A percentile compares a stretch with the other conserved stretches of the same genome.
These are phyloP conservation scores for Dolomedes plantarius DNA, from an alignment of 2,888 invertebrate species.

Conservation along the genomic window DNA sequence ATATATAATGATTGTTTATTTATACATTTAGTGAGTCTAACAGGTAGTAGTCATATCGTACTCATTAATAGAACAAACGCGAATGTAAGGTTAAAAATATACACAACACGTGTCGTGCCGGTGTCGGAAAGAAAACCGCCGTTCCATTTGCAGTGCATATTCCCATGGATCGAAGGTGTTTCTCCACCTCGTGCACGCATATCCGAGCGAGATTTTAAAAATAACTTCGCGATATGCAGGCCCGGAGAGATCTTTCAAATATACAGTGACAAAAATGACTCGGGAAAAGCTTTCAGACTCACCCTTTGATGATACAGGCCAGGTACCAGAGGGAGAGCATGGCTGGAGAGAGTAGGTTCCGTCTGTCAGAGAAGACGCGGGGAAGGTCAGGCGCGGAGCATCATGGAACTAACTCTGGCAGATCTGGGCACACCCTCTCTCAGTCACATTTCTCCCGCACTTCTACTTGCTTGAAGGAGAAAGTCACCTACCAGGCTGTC, in stretches of 20 bases:
- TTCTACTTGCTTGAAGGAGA: neutral
- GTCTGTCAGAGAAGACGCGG: constrained; percentile 30
- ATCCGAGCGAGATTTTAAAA: too few relatives aligned
- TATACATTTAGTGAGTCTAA: neutral
- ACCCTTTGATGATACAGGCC: constrained; percentile 65
- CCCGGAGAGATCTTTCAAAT: too few relatives aligned
- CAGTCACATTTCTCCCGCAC: neutral
- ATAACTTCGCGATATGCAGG: too few relatives aligned
- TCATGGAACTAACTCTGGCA: constrained; percentile 15
- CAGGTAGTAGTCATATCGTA: neutral
- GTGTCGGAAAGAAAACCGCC: constrained; percentile 20
- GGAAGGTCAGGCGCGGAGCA: constrained; percentile 57
- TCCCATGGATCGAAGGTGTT: constrained; percentile 14
- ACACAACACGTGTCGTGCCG: constrained; percentile 28
- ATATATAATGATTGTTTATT: neutral
- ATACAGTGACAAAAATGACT: too few relatives aligned
- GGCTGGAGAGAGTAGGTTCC: constrained; percentile 21
- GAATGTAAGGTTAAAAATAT: constrained; percentile 30
- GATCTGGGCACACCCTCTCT: neutral
- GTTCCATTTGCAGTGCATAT: constrained; percentile 38
- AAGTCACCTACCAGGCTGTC: neutral
- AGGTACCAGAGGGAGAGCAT: constrained; percentile 70
- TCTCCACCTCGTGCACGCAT: too few relatives aligned
- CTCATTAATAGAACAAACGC: constrained; percentile 17
- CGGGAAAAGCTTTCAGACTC: constrained; percentile 21